phyloP scores from a whole-genome alignment of 2,797 vertebrate species.

The Protosalanx chinensis region DNA sequence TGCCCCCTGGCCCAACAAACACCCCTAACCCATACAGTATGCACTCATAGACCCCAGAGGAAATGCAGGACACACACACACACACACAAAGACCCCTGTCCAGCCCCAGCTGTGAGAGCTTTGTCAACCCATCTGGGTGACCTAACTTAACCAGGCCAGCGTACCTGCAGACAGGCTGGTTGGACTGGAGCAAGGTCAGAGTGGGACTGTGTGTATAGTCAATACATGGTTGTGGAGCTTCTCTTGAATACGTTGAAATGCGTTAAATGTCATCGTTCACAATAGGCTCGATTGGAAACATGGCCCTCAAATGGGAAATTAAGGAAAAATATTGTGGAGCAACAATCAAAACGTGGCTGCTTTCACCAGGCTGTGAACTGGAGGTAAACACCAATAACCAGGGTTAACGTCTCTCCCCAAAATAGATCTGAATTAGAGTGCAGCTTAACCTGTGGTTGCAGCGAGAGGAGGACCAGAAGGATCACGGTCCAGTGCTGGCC shows the following conservation, averaged over 20 bases:
- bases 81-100: constrained; percentile 16
- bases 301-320: constrained; percentile 46
- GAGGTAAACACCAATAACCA: constrained; percentile 32
- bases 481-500: constrained; percentile 59
- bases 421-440: constrained; percentile 68
- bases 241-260: not conserved
- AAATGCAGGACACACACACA: not conserved
- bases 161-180: constrained; percentile 12
- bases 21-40: constrained; percentile 41
- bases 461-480: constrained; percentile 64
- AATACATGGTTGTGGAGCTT: not conserved
- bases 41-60: constrained; percentile 15
- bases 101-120: constrained; percentile 12
- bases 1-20: constrained; percentile 53
- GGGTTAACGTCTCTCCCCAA: constrained; percentile 51
- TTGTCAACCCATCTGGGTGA: constrained; percentile 43
- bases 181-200: not conserved
- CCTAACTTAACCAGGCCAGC: constrained; percentile 14
- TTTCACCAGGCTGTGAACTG: constrained; percentile 18
- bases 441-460: constrained; percentile 77
- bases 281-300: not conserved
- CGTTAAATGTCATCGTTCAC: not conserved
- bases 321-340: constrained; percentile 7
- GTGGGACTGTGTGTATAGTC: not conserved
- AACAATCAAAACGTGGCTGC: constrained; percentile 13